phyloP scores from a whole-genome alignment of 2,888 invertebrate genomes.

The Drosophila nr. perissopoda region DNA sequence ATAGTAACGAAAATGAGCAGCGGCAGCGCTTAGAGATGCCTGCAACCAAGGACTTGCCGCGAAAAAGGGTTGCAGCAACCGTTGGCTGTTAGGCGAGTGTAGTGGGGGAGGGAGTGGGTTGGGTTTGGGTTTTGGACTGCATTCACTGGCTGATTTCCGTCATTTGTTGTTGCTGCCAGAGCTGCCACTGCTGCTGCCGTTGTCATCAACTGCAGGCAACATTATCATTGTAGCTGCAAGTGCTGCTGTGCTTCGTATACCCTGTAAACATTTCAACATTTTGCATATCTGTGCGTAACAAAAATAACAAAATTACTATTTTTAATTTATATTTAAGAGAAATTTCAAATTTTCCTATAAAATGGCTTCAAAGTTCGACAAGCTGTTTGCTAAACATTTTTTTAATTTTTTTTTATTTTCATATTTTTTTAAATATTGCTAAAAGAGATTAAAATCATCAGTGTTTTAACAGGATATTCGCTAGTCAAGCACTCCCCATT shows the following conservation, averaged over 20 bases:
- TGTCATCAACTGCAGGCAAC: constrained; percentile 68
- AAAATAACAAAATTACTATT: not conserved
- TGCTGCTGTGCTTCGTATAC: constrained; percentile 26
- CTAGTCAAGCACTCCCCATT: not conserved
- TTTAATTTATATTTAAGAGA: accelerated
- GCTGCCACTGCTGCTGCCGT: constrained; percentile 42
- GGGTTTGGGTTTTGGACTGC: constrained; percentile 31
- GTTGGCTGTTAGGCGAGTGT: not conserved
- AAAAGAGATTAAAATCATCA: not conserved
- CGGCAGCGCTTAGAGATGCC: constrained; percentile 61
- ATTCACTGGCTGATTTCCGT: constrained; percentile 78
- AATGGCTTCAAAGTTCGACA: too few relatives aligned
- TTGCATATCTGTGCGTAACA: not conserved
- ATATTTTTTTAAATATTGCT: not conserved
- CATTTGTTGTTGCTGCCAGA: constrained; percentile 51
- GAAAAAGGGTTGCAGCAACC: constrained; percentile 45
- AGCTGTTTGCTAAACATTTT: not conserved
- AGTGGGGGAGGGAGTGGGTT: not conserved
- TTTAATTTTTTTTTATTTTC: too few relatives aligned
- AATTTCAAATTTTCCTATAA: too few relatives aligned
- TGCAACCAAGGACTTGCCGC: constrained; percentile 52
- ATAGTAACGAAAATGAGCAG: constrained; percentile 79
- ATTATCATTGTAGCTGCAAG: constrained; percentile 65
- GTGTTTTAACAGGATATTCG: not conserved
- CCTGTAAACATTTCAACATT: not conserved